Evolutionary conservation across 2,113 vertebrate genomes (phyloP).

Genomic region (Varanus komodoensis): DNA sequence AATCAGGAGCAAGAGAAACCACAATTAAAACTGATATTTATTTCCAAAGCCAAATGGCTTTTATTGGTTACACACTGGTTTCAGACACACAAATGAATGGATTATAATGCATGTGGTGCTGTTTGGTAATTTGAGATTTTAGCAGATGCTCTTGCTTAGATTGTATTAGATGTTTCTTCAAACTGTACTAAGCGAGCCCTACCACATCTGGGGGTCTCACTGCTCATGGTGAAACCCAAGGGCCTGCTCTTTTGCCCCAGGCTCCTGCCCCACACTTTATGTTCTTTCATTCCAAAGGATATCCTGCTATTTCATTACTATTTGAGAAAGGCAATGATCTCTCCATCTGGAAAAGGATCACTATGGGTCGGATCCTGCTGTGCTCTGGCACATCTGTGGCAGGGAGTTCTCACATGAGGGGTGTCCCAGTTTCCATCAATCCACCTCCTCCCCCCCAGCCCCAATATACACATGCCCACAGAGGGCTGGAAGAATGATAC

Average conservation of each 20-base stretch:
- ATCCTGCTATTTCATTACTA: not conserved
- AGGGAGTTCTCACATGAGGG: no score
- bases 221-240: no score
- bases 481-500: not conserved
- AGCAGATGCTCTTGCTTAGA: no score
- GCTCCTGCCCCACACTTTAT: not conserved
- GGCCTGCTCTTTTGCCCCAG: no score
- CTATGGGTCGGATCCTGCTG: not conserved
- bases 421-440: not conserved
- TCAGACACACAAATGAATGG: not conserved
- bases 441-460: no score
- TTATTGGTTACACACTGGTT: not conserved
- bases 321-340: not conserved
- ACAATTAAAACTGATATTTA: constrained; percentile 18
- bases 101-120: not conserved
- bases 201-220: no score
- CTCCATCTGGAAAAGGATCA: not conserved
- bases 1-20: not conserved
- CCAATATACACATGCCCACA: no score
- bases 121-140: not conserved
- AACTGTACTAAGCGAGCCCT: no score
- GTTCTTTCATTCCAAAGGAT: not conserved
- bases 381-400: not conserved
- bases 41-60: not conserved
- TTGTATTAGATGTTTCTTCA: no score